Conservation (phyloP, 2,113 vertebrate genomes). For the Lates calcarifer region DNA sequence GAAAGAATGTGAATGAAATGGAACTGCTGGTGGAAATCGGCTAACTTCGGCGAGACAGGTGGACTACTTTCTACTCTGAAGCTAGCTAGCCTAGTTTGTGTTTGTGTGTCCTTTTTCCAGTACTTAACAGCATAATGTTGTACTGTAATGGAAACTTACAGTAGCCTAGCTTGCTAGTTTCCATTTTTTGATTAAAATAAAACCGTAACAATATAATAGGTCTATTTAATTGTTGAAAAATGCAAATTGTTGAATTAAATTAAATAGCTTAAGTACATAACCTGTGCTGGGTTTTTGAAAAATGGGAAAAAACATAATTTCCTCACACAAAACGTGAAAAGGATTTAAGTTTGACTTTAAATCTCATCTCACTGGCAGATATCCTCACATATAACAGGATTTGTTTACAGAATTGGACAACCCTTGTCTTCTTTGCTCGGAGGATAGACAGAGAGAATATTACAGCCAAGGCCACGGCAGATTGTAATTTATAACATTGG, state of each 20-base stretch:
- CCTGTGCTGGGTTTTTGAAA: no score
- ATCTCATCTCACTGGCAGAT: not conserved
- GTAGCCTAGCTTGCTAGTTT: no score
- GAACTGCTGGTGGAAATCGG: no score
- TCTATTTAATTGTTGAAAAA: not conserved
- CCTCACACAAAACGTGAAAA: not conserved
- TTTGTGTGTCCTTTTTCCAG: no score
- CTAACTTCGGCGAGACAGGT: no score
- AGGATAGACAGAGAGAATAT: constrained; percentile 30
- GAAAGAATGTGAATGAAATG: no score
- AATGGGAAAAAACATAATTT: not conserved
- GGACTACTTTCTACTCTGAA: no score
- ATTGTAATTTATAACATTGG: constrained; percentile 34
- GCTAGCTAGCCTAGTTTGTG: no score
- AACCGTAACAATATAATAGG: not conserved
- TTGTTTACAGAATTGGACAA: constrained; percentile 12
- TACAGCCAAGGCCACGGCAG: constrained; percentile 23
- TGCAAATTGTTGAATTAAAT: not conserved
- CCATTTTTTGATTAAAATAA: no score
- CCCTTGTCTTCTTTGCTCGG: constrained; percentile 1
- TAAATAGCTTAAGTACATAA: not conserved
- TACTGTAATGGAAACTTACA: no score
- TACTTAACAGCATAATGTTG: no score
- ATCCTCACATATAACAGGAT: not conserved
- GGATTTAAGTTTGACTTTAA: not conserved